phyloP scores from a whole-genome alignment of 2,113 vertebrate species.

The Eublepharis macularius region DNA sequence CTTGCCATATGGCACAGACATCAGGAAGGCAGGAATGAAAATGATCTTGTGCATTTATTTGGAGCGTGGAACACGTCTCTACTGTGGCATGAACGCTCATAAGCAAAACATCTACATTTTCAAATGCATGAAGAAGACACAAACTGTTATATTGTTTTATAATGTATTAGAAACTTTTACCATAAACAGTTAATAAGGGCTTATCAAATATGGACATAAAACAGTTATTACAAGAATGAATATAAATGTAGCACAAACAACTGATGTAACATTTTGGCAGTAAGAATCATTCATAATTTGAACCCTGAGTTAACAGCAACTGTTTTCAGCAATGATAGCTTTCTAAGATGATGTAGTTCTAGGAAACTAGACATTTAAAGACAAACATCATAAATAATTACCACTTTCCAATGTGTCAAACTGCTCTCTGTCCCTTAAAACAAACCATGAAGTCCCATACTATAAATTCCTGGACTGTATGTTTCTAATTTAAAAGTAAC shows the following conservation, averaged over 20 bases:
- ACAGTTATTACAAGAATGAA: not conserved
- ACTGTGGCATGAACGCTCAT: not conserved
- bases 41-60: not conserved
- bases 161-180: not conserved
- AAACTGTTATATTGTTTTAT: not conserved
- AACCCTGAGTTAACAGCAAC: not conserved
- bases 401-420: not conserved
- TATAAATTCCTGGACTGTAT: not conserved
- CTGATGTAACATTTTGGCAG: not conserved
- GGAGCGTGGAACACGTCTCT: not conserved
- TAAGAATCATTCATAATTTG: not conserved
- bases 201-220: not conserved
- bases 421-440: not conserved
- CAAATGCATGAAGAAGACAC: not conserved
- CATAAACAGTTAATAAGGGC: not conserved
- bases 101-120: not conserved
- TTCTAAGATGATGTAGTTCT: too few relatives aligned
- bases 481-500: not conserved
- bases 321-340: not conserved
- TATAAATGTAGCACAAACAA: not conserved
- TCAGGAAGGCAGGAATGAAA: not conserved
- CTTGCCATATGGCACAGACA: not conserved
- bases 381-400: not conserved
- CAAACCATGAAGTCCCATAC: not conserved
- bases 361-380: not conserved